Base-by-base conservation (phyloP, 2,888 invertebrate species). In the Parnassius glacialis region DNA sequence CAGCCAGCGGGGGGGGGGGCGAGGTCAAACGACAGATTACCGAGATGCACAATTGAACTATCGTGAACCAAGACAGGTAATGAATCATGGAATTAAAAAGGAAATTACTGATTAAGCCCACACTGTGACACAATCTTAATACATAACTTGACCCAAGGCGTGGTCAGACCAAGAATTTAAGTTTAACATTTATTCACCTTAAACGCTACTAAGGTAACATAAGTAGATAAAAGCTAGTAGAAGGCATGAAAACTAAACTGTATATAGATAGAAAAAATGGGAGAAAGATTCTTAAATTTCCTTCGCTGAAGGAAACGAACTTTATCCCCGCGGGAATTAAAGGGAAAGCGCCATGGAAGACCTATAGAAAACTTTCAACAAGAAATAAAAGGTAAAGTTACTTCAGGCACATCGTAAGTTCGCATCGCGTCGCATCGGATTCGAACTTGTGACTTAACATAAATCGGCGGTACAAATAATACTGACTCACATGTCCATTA, bases 301-400 rank as follows among this genome's bases (percentile, higher is more conserved):
- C 83, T 85, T 76, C 16, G 5, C 2, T 20, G 25, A 69, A 86
- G 84, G 87, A 86, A 81, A 80, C 74, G 85, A 83, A 80, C 79
- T 83, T 84, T 74, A 76, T 52, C 44, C 58, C 56, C 34, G 42
- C 34, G 51, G 13, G 34, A 56, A 34, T 48, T 5, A 68, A 67
- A 70, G 43, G 67, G 65, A 69, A 72, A 72, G 67, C 64, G 69
- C 72, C 67, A 57, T 65, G 63, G 59, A 67, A 68, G 66, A 59
- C 57, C 51, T 47, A 48, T 56, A 59, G 54, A 60, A 67, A 72
- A 70, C 68, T 68, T 70, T 69, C 66, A 25, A 60, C 42, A n/a
- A 64, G 63, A 61, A 54, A 44, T 13, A 56, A 62, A 61, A 53
- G 61, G 56, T 58, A 76, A 74, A 74, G 75, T 74, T 68, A 70